Evolutionary conservation across 2,888 invertebrate species (phyloP).

Genomic region (Pherbina coryleti): DNA sequence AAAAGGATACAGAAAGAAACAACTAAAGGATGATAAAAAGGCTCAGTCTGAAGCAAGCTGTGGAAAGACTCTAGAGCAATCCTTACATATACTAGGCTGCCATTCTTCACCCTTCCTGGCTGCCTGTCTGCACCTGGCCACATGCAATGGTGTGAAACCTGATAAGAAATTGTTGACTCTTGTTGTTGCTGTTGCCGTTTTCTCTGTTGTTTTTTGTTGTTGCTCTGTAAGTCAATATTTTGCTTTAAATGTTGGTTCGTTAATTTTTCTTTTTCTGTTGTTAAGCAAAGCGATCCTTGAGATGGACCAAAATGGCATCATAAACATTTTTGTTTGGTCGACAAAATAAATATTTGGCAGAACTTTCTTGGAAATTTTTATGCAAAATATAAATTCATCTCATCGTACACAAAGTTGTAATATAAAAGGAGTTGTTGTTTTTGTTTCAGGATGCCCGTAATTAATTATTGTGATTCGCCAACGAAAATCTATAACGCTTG

Average conservation of each 20-base stretch:
- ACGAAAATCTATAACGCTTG: no score
- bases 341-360: no score
- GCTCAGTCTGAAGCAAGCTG: background rate
- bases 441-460: no score
- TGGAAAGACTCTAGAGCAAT: background rate
- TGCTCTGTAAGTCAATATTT: conserved; percentile 14
- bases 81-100: background rate
- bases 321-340: no score
- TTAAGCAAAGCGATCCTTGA: background rate
- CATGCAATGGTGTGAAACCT: conserved; percentile 13
- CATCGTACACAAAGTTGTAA: no score
- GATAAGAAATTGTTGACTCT: conserved; percentile 30
- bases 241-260: conserved; percentile 6
- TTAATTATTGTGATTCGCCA: no score
- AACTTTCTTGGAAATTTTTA: no score
- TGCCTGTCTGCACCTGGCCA: background rate
- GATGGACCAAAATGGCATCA: no score
- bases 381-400: no score
- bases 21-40: background rate
- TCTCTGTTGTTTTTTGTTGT: background rate
- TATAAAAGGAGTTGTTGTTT: no score
- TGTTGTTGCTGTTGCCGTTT: conserved; percentile 11
- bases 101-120: background rate
- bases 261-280: background rate
- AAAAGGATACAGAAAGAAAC: background rate